Percentiles rank a stretch among this genome's conserved stretches.
Conservation (phyloP, 2,888 invertebrate species). For the Lepeophtheirus nordmannii region DNA sequence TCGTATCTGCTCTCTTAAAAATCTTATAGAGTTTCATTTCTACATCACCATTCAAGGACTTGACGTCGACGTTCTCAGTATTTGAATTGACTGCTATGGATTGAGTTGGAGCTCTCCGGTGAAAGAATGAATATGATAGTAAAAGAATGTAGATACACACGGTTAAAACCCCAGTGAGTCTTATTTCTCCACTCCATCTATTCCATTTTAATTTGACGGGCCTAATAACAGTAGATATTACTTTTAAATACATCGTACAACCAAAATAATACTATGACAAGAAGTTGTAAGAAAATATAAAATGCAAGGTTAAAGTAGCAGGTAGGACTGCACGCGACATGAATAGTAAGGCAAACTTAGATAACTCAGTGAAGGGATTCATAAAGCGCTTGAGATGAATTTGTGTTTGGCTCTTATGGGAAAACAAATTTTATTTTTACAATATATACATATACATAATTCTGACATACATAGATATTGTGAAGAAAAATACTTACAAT, state of each 20-base stretch:
- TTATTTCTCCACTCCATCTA: not conserved
- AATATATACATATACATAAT: not conserved
- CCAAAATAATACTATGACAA: too few species aligned
- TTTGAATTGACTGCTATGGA: not conserved
- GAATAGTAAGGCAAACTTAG: too few species aligned
- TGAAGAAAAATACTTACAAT: not conserved
- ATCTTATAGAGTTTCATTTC: not conserved
- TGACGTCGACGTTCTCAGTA: not conserved
- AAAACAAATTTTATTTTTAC: too few species aligned
- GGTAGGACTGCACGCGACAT: not conserved
- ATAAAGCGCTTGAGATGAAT: too few species aligned
- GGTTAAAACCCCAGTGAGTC: not conserved
- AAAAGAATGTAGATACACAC: not conserved
- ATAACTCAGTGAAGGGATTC: not conserved
- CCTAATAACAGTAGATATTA: not conserved
- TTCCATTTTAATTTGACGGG: constrained; percentile 6
- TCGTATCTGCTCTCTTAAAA: constrained; percentile 40
- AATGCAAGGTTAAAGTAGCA: not conserved
- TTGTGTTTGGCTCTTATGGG: too few species aligned
- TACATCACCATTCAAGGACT: not conserved
- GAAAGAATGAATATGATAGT: not conserved
- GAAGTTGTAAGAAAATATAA: too few species aligned
- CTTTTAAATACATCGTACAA: not conserved
- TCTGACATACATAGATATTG: not conserved
- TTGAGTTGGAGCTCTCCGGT: not conserved